phyloP scores from a whole-genome alignment of 2,888 invertebrate genomes.

The Orthonevra nobilis region DNA sequence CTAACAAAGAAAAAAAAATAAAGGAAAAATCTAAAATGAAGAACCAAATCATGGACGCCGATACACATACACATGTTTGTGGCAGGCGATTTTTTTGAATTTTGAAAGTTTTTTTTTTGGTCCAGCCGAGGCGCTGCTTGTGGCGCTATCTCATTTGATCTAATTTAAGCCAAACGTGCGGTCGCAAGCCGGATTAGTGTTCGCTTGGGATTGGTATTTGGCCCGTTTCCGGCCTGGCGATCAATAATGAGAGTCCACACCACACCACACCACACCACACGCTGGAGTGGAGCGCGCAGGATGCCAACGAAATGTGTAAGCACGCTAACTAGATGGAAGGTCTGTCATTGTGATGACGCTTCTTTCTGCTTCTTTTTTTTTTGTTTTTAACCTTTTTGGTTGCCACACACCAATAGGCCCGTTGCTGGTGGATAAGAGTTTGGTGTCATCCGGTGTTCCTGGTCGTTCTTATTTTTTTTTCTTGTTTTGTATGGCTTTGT shows the following conservation, averaged over 20 bases:
- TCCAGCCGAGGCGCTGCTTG: constrained; percentile 58
- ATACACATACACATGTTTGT: not conserved
- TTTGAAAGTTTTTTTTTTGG: constrained; percentile 39
- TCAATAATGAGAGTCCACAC: constrained; percentile 57
- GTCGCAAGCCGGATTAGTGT: constrained; percentile 69
- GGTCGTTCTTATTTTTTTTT: too few species aligned
- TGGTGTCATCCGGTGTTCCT: constrained; percentile 54
- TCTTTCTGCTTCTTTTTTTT: constrained; percentile 12
- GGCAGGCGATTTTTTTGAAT: constrained; percentile 5
- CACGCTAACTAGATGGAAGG: constrained; percentile 66
- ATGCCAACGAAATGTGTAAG: constrained; percentile 68
- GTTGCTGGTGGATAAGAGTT: constrained; percentile 10
- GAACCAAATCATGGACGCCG: constrained; percentile 25
- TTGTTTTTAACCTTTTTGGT: constrained; percentile 5
- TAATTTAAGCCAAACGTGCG: constrained; percentile 69
- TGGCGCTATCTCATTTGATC: constrained; percentile 70
- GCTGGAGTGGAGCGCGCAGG: constrained; percentile 34
- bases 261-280: too few species aligned
- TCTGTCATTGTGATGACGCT: constrained; percentile 61
- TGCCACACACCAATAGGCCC: constrained; percentile 47
- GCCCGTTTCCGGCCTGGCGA: constrained; percentile 66
- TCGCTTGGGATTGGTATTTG: constrained; percentile 62
- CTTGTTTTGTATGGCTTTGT: constrained; percentile 42
- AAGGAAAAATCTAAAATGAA: constrained; percentile 20
- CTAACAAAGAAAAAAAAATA: constrained; percentile 15